Base-by-base conservation (phyloP, 1,140 invertebrate genomes). In the Bicyclus anynana region DNA sequence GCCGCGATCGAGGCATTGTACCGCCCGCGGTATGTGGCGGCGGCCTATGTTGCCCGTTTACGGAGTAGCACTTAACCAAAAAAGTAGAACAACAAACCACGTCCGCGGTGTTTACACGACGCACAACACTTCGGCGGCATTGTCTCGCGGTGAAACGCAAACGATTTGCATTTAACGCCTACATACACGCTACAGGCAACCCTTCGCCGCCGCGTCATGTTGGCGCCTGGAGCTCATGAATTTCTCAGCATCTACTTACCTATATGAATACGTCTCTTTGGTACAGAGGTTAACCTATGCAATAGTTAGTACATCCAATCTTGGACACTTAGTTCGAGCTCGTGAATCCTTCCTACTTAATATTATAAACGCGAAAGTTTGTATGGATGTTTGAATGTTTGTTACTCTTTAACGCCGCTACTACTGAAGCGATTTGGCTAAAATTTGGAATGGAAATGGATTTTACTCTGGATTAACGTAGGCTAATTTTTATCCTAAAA, bases 81-180 rank as follows among this genome's bases (percentile, higher is more conserved):
- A 87, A 85, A 87, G 84, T 83, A 84, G 80, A 84, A 85, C 84
- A 80, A 77, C 77, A 74, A 79, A 79, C 75, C 73, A 65, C 69
- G 74, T 74, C 67, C 59, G 69, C 57, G 68, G 61, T 85, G 84
- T 85, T 87, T 83, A 85, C 84, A 87, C 70, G 76, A 77, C 76
- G 68, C 67, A 69, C 77, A 75, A 85, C 82, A 87, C 81, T 74
- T 67, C 68, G 70, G 52, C 67, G 63, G 80, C 80, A 85, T 87
- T 87, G 82, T 85, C 77, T 70, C 75, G 69, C 67, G 70, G 82
- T 81, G 84, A 87, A 85, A 87, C 75, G 74, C 48, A 46, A 21
- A 59, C 64, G 60, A 87, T 87, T 87, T 87, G 78, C 84, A 87
- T 87, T 84, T 82, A 72, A 76, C 82, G 71, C 83, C 75, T 79